Conservation (phyloP, 2,113 vertebrate species). For the Ophthalmolycus amberensis region DNA sequence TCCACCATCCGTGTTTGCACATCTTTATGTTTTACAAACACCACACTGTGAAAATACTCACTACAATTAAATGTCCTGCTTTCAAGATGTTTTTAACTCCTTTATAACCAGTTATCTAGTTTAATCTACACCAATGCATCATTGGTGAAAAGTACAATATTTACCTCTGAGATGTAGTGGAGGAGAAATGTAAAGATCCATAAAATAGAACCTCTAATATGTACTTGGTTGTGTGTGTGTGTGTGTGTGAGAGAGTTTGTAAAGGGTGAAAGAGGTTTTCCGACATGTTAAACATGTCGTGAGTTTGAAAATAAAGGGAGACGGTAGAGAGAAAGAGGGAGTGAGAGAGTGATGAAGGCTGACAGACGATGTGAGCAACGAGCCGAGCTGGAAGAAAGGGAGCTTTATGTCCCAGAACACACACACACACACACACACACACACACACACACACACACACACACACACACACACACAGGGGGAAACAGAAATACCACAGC, state of each 20-base stretch:
- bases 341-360: conserved; percentile 25
- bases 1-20: background rate
- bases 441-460: conserved; percentile 16
- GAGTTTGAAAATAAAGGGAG: conserved; percentile 20
- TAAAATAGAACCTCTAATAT: background rate
- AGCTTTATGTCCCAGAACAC: conserved; percentile 37
- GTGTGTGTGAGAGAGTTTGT: background rate
- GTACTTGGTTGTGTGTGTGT: conserved; percentile 1
- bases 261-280: background rate
- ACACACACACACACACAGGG: background rate
- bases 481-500: conserved; percentile 8
- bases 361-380: conserved; percentile 11
- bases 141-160: background rate
- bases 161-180: background rate
- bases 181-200: background rate
- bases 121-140: too few relatives aligned
- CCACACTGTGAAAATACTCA: too few relatives aligned
- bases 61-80: too few relatives aligned
- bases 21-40: background rate
- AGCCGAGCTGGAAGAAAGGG: conserved; percentile 34
- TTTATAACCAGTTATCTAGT: too few relatives aligned
- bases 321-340: background rate
- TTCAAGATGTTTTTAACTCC: too few relatives aligned
- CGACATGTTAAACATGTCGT: background rate
- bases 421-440: conserved; percentile 38